These are phyloP conservation scores for Pristionchus japonicus DNA, from an alignment of 2,888 invertebrate genomes.

Conservation along the genomic window DNA sequence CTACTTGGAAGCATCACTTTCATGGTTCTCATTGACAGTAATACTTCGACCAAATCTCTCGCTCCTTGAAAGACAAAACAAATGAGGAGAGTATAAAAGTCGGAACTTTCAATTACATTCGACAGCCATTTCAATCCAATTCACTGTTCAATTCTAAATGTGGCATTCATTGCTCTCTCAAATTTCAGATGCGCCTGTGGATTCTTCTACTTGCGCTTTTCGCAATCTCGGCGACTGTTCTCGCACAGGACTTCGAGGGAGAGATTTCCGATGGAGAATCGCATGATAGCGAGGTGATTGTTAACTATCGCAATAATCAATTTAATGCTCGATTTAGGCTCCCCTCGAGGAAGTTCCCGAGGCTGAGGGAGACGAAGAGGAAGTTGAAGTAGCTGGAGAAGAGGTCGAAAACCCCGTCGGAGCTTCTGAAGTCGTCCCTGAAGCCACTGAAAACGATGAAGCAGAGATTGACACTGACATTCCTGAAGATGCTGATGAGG, in stretches of 20 bases:
- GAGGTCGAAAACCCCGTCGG: not conserved
- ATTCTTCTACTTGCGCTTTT: constrained; percentile 14
- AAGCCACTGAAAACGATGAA: not conserved
- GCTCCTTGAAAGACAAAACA: constrained; percentile 12
- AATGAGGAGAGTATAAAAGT: not conserved
- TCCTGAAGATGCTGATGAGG: constrained; percentile 34
- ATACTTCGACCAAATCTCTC: not conserved
- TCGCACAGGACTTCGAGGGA: constrained; percentile 28
- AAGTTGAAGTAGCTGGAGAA: constrained; percentile 8
- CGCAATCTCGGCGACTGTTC: constrained; percentile 3
- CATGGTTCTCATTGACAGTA: not conserved
- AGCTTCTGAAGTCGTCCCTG: not conserved
- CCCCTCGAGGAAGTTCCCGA: not conserved
- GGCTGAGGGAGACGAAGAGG: not conserved
- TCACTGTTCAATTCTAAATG: not conserved
- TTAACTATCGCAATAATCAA: no score
- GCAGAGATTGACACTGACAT: not conserved
- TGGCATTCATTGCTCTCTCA: not conserved
- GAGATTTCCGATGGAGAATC: not conserved
- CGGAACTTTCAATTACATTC: not conserved
- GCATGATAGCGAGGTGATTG: not conserved
- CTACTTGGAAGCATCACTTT: no score
- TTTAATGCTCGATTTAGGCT: not conserved
- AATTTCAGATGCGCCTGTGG: constrained; percentile 40
- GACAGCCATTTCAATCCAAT: not conserved